Evolutionary conservation across 2,113 vertebrate species (phyloP).

Genomic region (Prunella himalayana): DNA sequence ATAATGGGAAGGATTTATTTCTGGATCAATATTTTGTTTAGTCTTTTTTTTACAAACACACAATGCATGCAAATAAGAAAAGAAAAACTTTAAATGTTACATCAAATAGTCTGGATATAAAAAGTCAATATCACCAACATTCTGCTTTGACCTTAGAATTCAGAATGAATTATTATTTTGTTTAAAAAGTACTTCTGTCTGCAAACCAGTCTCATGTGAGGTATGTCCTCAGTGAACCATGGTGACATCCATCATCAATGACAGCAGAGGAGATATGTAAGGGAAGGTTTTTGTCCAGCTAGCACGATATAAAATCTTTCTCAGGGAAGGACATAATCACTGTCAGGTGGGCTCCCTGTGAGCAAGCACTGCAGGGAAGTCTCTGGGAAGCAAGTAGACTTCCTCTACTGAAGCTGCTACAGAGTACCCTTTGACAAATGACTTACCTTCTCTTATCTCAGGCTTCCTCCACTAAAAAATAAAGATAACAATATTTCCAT

Average conservation of each 20-base stretch:
- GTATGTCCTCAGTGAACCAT: neutral
- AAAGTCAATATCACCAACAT: neutral
- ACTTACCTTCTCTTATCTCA: neutral
- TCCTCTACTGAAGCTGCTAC: neutral
- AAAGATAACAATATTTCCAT: neutral
- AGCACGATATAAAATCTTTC: neutral
- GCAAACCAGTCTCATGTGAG: neutral
- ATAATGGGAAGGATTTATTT: neutral
- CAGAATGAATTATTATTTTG: neutral
- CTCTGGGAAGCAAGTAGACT: neutral
- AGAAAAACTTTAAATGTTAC: neutral
- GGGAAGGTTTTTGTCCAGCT: neutral
- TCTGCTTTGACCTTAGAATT: neutral
- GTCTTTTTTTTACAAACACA: neutral
- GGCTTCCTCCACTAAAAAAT: neutral
- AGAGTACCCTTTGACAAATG: neutral
- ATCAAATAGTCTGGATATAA: neutral
- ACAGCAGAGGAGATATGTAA: neutral
- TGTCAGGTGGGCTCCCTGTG: accelerated
- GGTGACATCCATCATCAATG: neutral
- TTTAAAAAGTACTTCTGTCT: neutral
- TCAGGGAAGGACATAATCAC: neutral
- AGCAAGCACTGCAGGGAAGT: neutral
- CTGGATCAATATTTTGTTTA: neutral
- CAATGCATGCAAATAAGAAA: neutral